Conservation (phyloP, 2,113 vertebrate genomes). For the Lucifuga dentata region DNA sequence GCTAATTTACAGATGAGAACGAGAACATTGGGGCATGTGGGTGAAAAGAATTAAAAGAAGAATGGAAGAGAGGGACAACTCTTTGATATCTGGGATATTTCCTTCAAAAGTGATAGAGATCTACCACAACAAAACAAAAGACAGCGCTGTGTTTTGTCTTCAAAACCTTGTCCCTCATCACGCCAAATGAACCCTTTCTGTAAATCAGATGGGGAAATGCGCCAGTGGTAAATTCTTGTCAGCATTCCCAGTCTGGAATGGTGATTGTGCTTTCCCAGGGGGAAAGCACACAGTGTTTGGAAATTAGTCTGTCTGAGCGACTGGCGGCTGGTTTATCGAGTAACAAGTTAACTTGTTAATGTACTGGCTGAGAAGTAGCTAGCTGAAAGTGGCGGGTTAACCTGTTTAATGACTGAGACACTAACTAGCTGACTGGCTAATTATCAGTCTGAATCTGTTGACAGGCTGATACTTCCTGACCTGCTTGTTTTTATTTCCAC, state of each 20-base stretch:
- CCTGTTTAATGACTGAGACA: background rate
- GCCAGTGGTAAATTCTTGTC: conserved; percentile 31
- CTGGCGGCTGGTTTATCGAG: too few relatives aligned
- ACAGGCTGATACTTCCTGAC: too few relatives aligned
- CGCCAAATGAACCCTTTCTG: conserved; percentile 18
- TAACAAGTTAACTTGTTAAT: conserved; percentile 8
- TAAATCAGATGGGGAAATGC: conserved; percentile 37
- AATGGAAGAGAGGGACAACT: background rate
- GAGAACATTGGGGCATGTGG: conserved; percentile 8
- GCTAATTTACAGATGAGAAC: conserved; percentile 9
- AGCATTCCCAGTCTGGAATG: conserved; percentile 35
- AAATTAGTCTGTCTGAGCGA: background rate
- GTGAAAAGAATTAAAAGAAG: conserved; percentile 18
- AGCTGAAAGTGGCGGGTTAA: too few relatives aligned
- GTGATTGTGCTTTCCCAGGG: conserved; percentile 23
- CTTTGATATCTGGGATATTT: conserved; percentile 21
- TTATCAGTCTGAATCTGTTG: background rate
- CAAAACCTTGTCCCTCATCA: conserved; percentile 13
- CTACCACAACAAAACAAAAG: background rate
- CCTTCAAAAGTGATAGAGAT: conserved; percentile 8
- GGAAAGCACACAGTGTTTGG: conserved; percentile 7
- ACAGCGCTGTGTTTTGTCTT: conserved; percentile 8
- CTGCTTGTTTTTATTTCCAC: background rate
- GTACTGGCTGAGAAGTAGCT: background rate
- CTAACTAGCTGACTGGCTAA: background rate